Evolutionary conservation across 2,888 invertebrate genomes (phyloP).

Genomic region (Digitonthophagus gazella): DNA sequence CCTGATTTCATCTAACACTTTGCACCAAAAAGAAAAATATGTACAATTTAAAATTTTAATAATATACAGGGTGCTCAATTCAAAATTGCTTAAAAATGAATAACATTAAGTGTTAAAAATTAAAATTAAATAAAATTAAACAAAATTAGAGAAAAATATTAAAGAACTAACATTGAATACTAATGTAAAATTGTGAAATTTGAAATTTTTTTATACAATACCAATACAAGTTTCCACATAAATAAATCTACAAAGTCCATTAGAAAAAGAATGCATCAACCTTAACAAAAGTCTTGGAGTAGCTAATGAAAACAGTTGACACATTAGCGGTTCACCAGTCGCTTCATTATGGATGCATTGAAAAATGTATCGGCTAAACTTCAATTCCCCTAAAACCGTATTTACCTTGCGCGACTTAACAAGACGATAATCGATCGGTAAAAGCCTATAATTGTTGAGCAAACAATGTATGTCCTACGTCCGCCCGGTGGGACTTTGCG

Average conservation of each 20-base stretch:
- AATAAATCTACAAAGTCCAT: neutral
- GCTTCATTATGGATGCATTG: neutral
- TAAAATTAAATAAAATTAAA: too few species aligned
- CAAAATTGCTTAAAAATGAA: too few species aligned
- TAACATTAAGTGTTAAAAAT: too few species aligned
- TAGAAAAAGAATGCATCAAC: neutral
- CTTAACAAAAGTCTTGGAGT: neutral
- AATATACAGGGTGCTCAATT: too few species aligned
- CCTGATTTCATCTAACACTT: too few species aligned
- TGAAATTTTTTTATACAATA: too few species aligned
- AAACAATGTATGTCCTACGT: slow-evolving; percentile 11
- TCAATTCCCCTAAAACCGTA: slow-evolving; percentile 17
- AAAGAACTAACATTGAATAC: too few species aligned
- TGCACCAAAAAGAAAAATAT: too few species aligned
- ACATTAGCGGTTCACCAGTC: neutral
- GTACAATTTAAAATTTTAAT: too few species aligned
- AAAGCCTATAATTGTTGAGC: slow-evolving; percentile 26
- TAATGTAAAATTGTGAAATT: too few species aligned
- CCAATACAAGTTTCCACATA: neutral
- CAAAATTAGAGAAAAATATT: too few species aligned
- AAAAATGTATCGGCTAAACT: neutral
- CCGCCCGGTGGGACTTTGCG: neutral
- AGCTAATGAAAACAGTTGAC: neutral
- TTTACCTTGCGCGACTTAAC: slow-evolving; percentile 25
- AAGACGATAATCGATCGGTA: slow-evolving; percentile 27